Evolutionary conservation across 2,888 invertebrate genomes (phyloP).

Genomic region (Aplocera efformata): DNA sequence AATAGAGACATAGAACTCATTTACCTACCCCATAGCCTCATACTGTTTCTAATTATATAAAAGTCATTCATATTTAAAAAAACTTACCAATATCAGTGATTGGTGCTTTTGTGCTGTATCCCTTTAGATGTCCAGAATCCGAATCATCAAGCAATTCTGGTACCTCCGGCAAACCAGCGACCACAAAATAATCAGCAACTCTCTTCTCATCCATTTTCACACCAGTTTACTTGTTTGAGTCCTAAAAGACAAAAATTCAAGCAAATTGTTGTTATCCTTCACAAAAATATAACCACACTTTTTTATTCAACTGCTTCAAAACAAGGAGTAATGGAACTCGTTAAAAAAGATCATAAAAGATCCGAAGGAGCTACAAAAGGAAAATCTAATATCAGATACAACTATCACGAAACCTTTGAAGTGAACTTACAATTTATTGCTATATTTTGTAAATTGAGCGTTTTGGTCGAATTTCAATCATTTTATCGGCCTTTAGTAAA

Average conservation of each 20-base stretch:
- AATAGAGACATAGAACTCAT: too few species aligned
- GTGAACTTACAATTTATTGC: constrained; percentile 57
- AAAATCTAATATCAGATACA: constrained; percentile 32
- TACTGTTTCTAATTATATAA: too few species aligned
- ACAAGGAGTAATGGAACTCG: neutral
- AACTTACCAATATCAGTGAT: constrained; percentile 94
- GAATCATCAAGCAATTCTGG: constrained; percentile 89
- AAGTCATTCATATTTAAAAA: too few species aligned
- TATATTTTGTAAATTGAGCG: constrained; percentile 32
- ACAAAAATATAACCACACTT: constrained; percentile 19
- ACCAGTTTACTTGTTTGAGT: constrained; percentile 27
- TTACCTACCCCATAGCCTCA: too few species aligned
- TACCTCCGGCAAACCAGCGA: constrained; percentile 94
- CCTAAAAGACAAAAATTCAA: constrained; percentile 36
- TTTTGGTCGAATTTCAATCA: constrained; percentile 37
- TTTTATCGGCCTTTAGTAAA: constrained; percentile 31
- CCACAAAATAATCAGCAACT: constrained; percentile 99
- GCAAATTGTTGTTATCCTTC: constrained; percentile 6
- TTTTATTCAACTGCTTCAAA: neutral
- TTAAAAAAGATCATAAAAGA: constrained; percentile 3
- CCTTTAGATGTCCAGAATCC: constrained; percentile 90
- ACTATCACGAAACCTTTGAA: constrained; percentile 55
- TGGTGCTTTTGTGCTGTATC: constrained; percentile 91
- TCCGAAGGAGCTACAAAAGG: too few species aligned
- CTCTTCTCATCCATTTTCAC: constrained; percentile 89